Percentiles rank a stretch among this genome's conserved stretches.
These are phyloP conservation scores for Volucella zonaria DNA, from an alignment of 2,888 invertebrate genomes.

Conservation along the genomic window DNA sequence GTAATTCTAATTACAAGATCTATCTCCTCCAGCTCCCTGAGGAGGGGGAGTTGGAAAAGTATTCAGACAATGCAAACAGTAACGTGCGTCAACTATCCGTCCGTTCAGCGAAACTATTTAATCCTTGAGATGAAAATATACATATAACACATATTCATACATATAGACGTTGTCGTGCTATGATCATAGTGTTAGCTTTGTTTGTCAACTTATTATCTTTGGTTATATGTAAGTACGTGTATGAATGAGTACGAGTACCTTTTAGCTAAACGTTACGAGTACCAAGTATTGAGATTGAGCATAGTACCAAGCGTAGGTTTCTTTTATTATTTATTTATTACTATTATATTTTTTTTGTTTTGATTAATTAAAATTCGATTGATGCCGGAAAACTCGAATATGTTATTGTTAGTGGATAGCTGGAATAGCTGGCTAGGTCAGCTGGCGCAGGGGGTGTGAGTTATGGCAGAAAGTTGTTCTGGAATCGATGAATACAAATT, in stretches of 20 bases:
- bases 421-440: slow-evolving; percentile 36
- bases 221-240: neutral
- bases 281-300: neutral
- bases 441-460: slow-evolving; percentile 57
- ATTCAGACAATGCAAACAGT: neutral
- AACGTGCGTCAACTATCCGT: slow-evolving; percentile 20
- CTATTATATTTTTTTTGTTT: slow-evolving; percentile 11
- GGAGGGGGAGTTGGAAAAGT: neutral
- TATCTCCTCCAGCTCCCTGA: neutral
- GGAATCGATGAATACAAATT: slow-evolving; percentile 71
- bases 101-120: slow-evolving; percentile 41
- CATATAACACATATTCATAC: neutral
- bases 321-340: neutral
- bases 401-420: slow-evolving; percentile 67
- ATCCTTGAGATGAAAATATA: slow-evolving; percentile 55
- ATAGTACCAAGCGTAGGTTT: slow-evolving; percentile 5
- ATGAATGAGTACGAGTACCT: neutral
- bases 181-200: slow-evolving; percentile 49
- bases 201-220: neutral
- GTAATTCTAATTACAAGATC: slow-evolving; percentile 29
- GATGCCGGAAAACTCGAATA: slow-evolving; percentile 71
- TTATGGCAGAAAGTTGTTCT: slow-evolving; percentile 72
- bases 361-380: slow-evolving; percentile 64
- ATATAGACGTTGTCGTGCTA: slow-evolving; percentile 50
- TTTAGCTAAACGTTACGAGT: neutral